These are phyloP conservation scores for Limosa lapponica DNA, from an alignment of 2,797 vertebrate species.

Conservation along the genomic window DNA sequence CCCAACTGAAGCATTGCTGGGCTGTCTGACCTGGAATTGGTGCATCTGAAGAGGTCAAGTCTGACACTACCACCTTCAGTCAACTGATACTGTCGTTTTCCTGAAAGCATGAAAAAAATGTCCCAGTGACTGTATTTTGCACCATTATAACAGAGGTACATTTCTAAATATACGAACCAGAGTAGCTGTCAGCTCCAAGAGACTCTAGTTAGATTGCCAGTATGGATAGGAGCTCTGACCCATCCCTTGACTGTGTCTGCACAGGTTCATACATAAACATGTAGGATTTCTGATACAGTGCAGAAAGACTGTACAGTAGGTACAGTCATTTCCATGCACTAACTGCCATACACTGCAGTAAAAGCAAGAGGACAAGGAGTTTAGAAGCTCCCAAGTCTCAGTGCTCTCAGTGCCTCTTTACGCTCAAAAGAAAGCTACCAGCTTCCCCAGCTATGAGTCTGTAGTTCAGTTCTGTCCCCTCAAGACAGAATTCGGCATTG, in stretches of 20 bases:
- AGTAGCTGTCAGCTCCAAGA: not conserved
- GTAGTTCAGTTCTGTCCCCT: not conserved
- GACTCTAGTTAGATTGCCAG: not conserved
- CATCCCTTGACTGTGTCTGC: not conserved
- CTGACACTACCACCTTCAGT: not conserved
- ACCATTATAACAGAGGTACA: not conserved
- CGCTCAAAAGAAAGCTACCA: not conserved
- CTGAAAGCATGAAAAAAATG: not conserved
- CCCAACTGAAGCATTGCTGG: not conserved
- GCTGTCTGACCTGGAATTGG: not conserved
- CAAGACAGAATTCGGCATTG: not conserved
- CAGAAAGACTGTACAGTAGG: not conserved
- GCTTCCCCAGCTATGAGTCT: not conserved
- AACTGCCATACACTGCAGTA: not conserved
- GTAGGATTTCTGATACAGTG: not conserved
- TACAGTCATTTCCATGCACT: not conserved
- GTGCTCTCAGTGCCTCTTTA: not conserved
- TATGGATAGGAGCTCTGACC: not conserved
- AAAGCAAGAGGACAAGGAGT: not conserved
- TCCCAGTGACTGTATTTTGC: not conserved
- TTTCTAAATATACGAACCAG: not conserved
- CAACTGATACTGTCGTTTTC: not conserved
- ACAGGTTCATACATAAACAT: too few species aligned
- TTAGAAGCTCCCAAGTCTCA: not conserved
- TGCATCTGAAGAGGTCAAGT: not conserved